Conservation (phyloP, 2,888 invertebrate genomes). For the Chymomyza caudatula region DNA sequence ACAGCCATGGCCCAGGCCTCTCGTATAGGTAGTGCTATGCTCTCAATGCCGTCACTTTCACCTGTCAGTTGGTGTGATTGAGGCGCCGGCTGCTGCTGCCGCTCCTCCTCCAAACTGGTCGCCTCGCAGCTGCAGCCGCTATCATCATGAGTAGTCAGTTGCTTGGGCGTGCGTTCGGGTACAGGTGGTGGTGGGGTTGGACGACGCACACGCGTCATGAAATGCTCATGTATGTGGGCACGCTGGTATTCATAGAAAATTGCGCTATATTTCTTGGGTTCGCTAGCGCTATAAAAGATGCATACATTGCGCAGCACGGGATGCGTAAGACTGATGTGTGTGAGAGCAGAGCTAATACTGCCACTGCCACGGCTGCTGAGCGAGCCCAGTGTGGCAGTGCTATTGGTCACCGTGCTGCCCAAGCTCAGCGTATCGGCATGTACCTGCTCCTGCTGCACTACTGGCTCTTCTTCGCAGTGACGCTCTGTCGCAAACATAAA, state of each 20-base stretch:
- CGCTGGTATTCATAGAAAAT: constrained; percentile 77
- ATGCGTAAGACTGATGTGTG: constrained; percentile 48
- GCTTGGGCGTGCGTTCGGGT: not conserved
- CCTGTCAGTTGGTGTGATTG: constrained; percentile 27
- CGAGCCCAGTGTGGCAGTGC: constrained; percentile 70
- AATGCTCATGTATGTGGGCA: constrained; percentile 60
- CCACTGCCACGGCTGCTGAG: constrained; percentile 41
- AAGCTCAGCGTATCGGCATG: constrained; percentile 53
- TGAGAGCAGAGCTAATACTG: not conserved
- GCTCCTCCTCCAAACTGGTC: not conserved
- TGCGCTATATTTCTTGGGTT: constrained; percentile 73
- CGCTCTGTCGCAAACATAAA: constrained; percentile 73
- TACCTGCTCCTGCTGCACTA: not conserved
- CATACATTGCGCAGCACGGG: constrained; percentile 73
- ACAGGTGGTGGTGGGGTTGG: constrained; percentile 24
- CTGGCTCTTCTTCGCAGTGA: not conserved
- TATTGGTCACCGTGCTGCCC: constrained; percentile 75
- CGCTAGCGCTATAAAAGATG: constrained; percentile 73
- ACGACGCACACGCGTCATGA: constrained; percentile 47
- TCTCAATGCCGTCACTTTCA: not conserved
- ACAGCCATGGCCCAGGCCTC: constrained; percentile 58
- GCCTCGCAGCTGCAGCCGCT: constrained; percentile 55
- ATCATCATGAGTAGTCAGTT: constrained; percentile 41
- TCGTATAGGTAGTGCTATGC: constrained; percentile 43
- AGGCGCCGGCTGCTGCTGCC: constrained; percentile 25